Percentiles rank a stretch among this genome's conserved stretches.
Conservation (phyloP, 1,140 invertebrate species). For the Drosophila pandora region DNA sequence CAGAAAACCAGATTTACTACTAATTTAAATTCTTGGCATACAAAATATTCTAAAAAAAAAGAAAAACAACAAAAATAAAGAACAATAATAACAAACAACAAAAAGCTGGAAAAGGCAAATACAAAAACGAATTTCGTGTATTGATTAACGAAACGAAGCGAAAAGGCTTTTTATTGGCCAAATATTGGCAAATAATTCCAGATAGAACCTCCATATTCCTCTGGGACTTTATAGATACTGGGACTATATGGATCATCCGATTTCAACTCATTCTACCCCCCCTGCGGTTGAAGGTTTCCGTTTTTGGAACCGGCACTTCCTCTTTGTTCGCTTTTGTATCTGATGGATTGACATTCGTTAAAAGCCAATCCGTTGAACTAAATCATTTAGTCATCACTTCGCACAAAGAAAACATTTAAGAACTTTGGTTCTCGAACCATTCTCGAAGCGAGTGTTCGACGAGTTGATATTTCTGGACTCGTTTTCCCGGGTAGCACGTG, state of each 20-base stretch:
- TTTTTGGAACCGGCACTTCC: constrained; percentile 27
- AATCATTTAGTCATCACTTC: constrained; percentile 23
- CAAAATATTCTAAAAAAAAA: constrained; percentile 65
- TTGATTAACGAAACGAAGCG: constrained; percentile 72
- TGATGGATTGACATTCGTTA: constrained; percentile 52
- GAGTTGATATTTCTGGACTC: constrained; percentile 21
- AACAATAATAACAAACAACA: constrained; percentile 21
- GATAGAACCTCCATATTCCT: constrained; percentile 8
- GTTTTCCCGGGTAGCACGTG: constrained; percentile 32
- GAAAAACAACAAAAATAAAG: constrained; percentile 15
- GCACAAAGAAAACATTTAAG: constrained; percentile 30
- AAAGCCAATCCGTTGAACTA: constrained; percentile 20
- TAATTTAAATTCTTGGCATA: constrained; percentile 82
- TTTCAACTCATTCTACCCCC: neutral
- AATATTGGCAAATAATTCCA: constrained; percentile 51
- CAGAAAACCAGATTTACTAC: constrained; percentile 80
- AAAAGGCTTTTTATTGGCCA: constrained; percentile 71
- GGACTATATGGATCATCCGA: neutral
- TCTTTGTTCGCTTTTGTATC: constrained; percentile 17
- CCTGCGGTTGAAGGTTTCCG: constrained; percentile 5
- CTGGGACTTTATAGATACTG: neutral
- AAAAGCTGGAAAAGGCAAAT: constrained; percentile 32
- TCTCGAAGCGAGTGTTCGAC: constrained; percentile 9
- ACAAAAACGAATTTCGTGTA: constrained; percentile 46
- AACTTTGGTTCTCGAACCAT: constrained; percentile 15